These are phyloP conservation scores for Ibycter americanus DNA, from an alignment of 2,797 vertebrate genomes.

Conservation along the genomic window DNA sequence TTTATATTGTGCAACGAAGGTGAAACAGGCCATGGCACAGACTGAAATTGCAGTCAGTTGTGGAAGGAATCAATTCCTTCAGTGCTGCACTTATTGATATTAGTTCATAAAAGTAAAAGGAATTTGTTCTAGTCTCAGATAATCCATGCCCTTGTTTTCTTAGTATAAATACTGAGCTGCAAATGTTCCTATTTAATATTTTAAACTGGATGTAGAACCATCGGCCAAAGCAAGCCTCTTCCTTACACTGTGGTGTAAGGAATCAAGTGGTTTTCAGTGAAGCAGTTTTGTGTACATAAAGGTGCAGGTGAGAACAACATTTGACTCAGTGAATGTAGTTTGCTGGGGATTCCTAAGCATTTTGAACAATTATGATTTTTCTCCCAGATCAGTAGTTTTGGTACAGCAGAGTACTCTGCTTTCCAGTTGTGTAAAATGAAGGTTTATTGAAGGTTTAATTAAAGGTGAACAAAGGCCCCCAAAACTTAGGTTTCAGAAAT, in stretches of 20 bases:
- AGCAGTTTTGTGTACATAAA: background rate
- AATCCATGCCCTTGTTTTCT: constrained; percentile 65
- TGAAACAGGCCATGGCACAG: constrained; percentile 25
- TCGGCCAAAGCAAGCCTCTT: background rate
- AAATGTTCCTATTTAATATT: constrained; percentile 62
- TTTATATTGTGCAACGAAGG: constrained; percentile 65
- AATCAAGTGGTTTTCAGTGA: background rate
- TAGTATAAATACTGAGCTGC: constrained; percentile 46
- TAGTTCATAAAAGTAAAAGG: constrained; percentile 77
- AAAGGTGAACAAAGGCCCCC: background rate
- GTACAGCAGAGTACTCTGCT: background rate
- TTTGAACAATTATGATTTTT: background rate
- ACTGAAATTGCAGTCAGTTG: constrained; percentile 40
- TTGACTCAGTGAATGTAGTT: background rate
- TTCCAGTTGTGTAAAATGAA: background rate
- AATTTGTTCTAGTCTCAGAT: constrained; percentile 63
- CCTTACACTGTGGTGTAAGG: background rate
- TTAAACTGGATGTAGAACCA: constrained; percentile 20
- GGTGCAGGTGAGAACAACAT: background rate
- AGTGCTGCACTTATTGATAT: constrained; percentile 73
- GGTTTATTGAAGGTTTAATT: background rate
- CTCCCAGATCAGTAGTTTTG: background rate
- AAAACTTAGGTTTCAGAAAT: background rate
- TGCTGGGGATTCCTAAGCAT: background rate
- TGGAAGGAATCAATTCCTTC: constrained; percentile 52